Evolutionary conservation across 2,888 invertebrate species (phyloP), one percentile per base, ranked within the genome.

Genomic region (Aphodius granarius): DNA sequence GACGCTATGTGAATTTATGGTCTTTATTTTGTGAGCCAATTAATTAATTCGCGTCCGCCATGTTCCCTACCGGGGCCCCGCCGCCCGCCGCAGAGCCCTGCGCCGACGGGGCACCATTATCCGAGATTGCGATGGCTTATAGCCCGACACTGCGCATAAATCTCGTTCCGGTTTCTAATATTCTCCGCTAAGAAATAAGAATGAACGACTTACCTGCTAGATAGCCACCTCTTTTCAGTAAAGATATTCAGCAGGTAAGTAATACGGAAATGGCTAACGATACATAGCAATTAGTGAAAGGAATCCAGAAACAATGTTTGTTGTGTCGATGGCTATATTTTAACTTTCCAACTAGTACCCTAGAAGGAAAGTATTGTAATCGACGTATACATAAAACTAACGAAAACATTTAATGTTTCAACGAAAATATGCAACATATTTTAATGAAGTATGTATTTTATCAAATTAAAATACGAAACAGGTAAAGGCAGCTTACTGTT

Each of bases 1-100:
- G 87, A 87, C 86, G 87, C 87, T 86, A 85, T 84, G 86, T 84
- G 86, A 87, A 87, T 87, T 87, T 87, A 87, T 87, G 85, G 86
- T 86, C 87, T 87, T 87, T 87, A 87, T 87, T 87, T 87, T 86
- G 87, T 85, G 86, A 87, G 87, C 87, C 87, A 87, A 87, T 87
- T 87, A 87, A 87, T 87, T 87, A 87, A 87, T 87, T 86, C 87
- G 82, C 85, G 83, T 85, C 85, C 85, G 85, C 86, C 85, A 84
- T 86, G 85, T 85, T 85, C 82, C 81, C 81, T 65, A 83, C 81
- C 81, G 81, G 81, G 81, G 82, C 80, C 75, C 76, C 71, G 23
- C 66, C 65, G 23, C 72, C 66, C 71, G 72, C 72, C 66, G 43
- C 63, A 75, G 72, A 63, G 62, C 64, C 73, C 18, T 70, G n/a